Evolutionary conservation across 2,888 invertebrate genomes (phyloP).

Genomic region (Chaetoderma sp.): DNA sequence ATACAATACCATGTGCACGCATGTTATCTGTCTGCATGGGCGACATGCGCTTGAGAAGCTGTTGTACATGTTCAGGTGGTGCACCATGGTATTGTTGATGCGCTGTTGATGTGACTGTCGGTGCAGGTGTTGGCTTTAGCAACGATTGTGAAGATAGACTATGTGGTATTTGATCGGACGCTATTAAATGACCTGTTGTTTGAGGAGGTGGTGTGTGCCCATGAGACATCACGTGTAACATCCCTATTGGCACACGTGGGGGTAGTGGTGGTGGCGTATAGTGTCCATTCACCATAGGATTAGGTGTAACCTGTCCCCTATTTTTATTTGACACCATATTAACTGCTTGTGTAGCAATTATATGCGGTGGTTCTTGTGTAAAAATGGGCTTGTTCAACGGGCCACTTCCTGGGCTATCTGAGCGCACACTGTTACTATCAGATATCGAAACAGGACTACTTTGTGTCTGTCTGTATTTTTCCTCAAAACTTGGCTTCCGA

Average conservation of each 20-base stretch:
- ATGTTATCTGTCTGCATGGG: constrained; percentile 73
- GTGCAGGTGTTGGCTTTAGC: constrained; percentile 21
- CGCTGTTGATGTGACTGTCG: neutral
- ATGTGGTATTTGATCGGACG: constrained; percentile 23
- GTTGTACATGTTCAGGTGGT: constrained; percentile 74
- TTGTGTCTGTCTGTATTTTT: constrained; percentile 81
- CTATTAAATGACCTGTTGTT: constrained; percentile 23
- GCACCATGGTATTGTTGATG: constrained; percentile 18
- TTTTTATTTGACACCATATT: constrained; percentile 71
- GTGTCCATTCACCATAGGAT: constrained; percentile 46
- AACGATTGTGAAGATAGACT: constrained; percentile 32
- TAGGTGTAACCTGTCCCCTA: constrained; percentile 14
- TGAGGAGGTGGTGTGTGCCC: constrained; percentile 37
- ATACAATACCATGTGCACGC: neutral
- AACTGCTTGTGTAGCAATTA: neutral
- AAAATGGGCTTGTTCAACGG: constrained; percentile 18
- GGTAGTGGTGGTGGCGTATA: constrained; percentile 73
- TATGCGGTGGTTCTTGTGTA: constrained; percentile 24
- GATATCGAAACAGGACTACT: constrained; percentile 90
- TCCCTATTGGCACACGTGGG: constrained; percentile 39
- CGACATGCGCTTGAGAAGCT: constrained; percentile 82
- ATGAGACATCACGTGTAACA: constrained; percentile 15
- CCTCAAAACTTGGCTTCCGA: constrained; percentile 88
- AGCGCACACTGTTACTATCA: constrained; percentile 82
- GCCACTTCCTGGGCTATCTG: constrained; percentile 51